Percentiles rank a stretch among this genome's conserved stretches.
phyloP scores from a whole-genome alignment of 2,888 invertebrate genomes.

The Dryococelus australis region DNA sequence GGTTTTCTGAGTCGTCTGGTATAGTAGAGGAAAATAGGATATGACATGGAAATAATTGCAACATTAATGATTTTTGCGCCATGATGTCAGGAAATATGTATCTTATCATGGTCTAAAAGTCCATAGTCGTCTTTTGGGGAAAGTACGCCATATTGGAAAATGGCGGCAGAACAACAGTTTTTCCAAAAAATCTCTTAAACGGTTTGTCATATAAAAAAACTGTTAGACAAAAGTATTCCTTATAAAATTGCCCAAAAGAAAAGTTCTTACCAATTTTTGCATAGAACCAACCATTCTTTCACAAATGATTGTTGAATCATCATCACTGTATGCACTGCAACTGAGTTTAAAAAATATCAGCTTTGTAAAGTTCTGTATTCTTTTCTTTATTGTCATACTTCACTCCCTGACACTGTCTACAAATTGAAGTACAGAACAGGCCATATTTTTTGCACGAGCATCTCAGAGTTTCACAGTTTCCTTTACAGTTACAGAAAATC shows the following conservation, averaged over 20 bases:
- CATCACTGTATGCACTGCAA: background rate
- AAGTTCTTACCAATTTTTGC: background rate
- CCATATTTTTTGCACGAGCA: constrained; percentile 2
- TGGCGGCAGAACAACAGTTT: background rate
- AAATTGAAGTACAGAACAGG: background rate
- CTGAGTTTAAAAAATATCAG: background rate
- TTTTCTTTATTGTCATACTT: background rate
- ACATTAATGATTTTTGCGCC: background rate
- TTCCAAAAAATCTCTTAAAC: background rate
- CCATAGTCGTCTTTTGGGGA: background rate
- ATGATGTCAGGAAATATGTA: background rate
- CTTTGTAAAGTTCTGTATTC: background rate
- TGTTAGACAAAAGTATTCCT: no score
- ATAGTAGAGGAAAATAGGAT: background rate
- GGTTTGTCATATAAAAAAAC: background rate
- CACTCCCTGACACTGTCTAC: background rate
- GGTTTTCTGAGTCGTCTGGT: no score
- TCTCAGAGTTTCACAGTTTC: background rate
- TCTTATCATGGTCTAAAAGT: background rate
- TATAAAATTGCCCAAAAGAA: background rate
- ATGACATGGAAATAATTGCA: background rate
- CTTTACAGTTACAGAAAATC: background rate
- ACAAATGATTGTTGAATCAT: background rate
- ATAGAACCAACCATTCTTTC: background rate
- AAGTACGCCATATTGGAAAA: background rate